Evolutionary conservation across 2,797 vertebrate species (phyloP).

Genomic region (Diplodus puntazzo): DNA sequence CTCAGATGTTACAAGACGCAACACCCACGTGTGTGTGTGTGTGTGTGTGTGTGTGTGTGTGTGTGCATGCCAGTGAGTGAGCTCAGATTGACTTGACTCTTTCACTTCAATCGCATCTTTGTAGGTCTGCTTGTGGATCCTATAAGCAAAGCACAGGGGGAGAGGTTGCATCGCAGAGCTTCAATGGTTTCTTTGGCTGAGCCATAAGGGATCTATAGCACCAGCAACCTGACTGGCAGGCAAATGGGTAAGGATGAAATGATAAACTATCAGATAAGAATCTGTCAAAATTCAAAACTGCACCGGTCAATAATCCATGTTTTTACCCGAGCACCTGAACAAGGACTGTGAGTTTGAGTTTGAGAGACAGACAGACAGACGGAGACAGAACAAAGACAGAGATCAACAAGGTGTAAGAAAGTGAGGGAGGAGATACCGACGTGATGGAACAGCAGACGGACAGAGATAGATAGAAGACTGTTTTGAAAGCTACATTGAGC

Average conservation of each 20-base stretch:
- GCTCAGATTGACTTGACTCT: constrained; percentile 82
- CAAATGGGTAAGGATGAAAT: constrained; percentile 70
- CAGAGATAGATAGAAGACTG: neutral
- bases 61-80: constrained; percentile 57
- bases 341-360: constrained; percentile 17
- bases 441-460: constrained; percentile 14
- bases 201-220: constrained; percentile 76
- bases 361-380: constrained; percentile 28
- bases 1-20: constrained; percentile 82
- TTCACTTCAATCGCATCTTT: constrained; percentile 81
- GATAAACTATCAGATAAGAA: constrained; percentile 69
- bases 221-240: constrained; percentile 73
- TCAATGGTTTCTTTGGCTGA: constrained; percentile 71
- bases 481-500: constrained; percentile 21
- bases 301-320: constrained; percentile 68
- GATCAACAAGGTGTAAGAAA: constrained; percentile 33
- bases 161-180: constrained; percentile 74
- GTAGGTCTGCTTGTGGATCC: constrained; percentile 81
- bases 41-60: constrained; percentile 64
- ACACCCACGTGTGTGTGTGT: constrained; percentile 74
- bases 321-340: constrained; percentile 49
- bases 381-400: constrained; percentile 28
- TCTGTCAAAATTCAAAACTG: constrained; percentile 66
- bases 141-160: constrained; percentile 76
- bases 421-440: constrained; percentile 22